A percentile compares a stretch with the other conserved stretches of the same genome.
These are phyloP conservation scores for Diaphora mendica DNA, from an alignment of 2,888 invertebrate species.

Conservation along the genomic window DNA sequence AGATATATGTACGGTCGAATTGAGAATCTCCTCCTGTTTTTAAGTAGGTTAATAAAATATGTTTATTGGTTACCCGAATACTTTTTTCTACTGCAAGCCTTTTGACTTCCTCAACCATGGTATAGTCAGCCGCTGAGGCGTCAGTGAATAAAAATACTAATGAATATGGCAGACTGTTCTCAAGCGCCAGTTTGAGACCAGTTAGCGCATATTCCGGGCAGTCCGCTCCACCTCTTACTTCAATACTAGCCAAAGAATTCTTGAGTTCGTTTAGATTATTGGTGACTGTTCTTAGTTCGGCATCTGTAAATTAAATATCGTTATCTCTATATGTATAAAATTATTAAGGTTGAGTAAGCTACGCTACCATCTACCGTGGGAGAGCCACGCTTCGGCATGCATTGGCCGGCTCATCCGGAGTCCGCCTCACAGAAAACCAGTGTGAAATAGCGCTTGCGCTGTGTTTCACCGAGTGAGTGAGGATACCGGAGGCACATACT, in stretches of 20 bases:
- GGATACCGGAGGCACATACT: too few species aligned
- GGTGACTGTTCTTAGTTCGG: conserved; percentile 49
- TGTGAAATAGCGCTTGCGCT: too few species aligned
- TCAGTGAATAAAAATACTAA: conserved; percentile 73
- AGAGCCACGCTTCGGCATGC: too few species aligned
- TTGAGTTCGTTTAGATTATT: conserved; percentile 56
- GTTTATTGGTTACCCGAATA: conserved; percentile 56
- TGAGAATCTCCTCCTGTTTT: too few species aligned
- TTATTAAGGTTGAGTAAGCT: too few species aligned
- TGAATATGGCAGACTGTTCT: conserved; percentile 61
- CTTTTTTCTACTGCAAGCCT: conserved; percentile 59
- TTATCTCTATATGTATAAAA: background rate
- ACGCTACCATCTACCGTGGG: too few species aligned
- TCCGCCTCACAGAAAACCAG: too few species aligned
- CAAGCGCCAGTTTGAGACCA: conserved; percentile 66
- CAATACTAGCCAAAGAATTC: conserved; percentile 46
- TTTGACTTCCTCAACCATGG: conserved; percentile 51
- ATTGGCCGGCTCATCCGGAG: too few species aligned
- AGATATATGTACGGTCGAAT: too few species aligned
- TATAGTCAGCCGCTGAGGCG: conserved; percentile 65
- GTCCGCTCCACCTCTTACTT: conserved; percentile 55
- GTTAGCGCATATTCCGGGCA: conserved; percentile 69
- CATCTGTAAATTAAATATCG: conserved; percentile 39
- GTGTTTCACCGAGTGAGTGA: too few species aligned
- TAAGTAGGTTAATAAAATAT: too few species aligned